Percentiles rank a stretch among this genome's conserved stretches.
Evolutionary conservation across 2,797 vertebrate genomes (phyloP).

Genomic region (Syngnathus rostellatus): DNA sequence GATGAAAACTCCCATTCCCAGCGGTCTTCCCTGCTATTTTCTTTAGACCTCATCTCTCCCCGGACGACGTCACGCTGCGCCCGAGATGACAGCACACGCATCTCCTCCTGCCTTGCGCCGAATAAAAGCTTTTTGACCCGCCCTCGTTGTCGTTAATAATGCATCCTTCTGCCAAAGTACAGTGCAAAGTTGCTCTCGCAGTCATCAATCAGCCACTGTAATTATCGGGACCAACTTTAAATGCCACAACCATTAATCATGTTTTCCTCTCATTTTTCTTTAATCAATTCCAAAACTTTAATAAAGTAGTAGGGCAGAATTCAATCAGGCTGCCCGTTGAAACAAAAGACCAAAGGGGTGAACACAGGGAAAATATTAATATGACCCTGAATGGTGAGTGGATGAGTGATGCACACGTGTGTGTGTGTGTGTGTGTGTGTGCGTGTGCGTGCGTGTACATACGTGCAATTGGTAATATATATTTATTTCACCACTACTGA

Average conservation of each 20-base stretch:
- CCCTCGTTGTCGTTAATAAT: conserved; percentile 26
- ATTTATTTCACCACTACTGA: too few species aligned
- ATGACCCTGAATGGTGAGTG: neutral
- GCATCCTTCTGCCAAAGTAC: conserved; percentile 1
- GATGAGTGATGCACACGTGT: neutral
- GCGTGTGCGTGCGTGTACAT: too few species aligned
- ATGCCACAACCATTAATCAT: conserved; percentile 44
- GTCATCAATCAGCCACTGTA: conserved; percentile 43
- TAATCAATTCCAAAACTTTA: conserved; percentile 29
- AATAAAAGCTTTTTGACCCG: conserved; percentile 33
- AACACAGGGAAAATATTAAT: conserved; percentile 5
- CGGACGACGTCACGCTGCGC: conserved; percentile 16
- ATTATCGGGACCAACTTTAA: conserved; percentile 42
- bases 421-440: too few species aligned
- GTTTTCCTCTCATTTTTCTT: conserved; percentile 21
- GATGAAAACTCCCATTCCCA: conserved; percentile 29
- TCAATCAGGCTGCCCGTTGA: conserved; percentile 21
- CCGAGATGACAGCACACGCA: neutral
- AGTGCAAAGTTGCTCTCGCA: conserved; percentile 6
- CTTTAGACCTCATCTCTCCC: conserved; percentile 19
- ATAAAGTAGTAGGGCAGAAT: conserved; percentile 14
- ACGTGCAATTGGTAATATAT: too few species aligned
- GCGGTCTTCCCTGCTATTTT: conserved; percentile 12
- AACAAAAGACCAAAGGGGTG: conserved; percentile 19
- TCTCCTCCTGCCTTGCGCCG: conserved; percentile 22